These are phyloP conservation scores for Actias luna DNA, from an alignment of 2,888 invertebrate genomes.

Conservation along the genomic window DNA sequence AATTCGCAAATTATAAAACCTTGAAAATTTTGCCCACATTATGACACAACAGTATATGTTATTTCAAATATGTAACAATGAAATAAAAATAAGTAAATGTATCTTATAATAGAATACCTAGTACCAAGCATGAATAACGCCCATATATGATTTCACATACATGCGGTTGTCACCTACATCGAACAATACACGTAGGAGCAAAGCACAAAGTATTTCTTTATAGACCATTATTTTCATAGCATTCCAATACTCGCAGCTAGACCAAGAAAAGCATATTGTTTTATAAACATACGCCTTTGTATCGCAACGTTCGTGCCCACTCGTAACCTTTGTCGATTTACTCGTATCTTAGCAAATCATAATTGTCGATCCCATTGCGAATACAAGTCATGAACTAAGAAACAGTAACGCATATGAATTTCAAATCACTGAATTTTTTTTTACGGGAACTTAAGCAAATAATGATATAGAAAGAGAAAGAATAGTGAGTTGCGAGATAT, in stretches of 20 bases:
- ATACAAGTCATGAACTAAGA: conserved; percentile 36
- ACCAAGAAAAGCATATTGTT: conserved; percentile 63
- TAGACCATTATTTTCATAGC: conserved; percentile 61
- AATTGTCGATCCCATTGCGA: conserved; percentile 38
- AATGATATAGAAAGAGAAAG: conserved; percentile 28
- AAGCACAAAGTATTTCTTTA: conserved; percentile 13
- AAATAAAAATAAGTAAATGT: no score
- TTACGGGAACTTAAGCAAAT: conserved; percentile 23
- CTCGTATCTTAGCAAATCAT: conserved; percentile 46
- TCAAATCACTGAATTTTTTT: conserved; percentile 34
- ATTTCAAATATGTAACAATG: no score
- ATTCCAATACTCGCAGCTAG: conserved; percentile 53
- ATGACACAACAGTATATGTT: no score
- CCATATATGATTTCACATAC: conserved; percentile 3
- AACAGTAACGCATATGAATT: conserved; percentile 39
- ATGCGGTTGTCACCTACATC: conserved; percentile 1
- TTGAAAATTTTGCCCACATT: no score
- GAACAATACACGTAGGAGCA: conserved; percentile 14
- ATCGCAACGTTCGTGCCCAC: conserved; percentile 48
- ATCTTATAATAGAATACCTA: no score
- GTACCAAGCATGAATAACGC: not conserved
- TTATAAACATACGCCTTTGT: conserved; percentile 76
- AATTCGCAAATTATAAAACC: not conserved
- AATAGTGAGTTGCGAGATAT: conserved; percentile 25
- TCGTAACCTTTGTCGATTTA: conserved; percentile 48